Conservation (phyloP, 2,888 invertebrate species). For the Drosophila limbata region DNA sequence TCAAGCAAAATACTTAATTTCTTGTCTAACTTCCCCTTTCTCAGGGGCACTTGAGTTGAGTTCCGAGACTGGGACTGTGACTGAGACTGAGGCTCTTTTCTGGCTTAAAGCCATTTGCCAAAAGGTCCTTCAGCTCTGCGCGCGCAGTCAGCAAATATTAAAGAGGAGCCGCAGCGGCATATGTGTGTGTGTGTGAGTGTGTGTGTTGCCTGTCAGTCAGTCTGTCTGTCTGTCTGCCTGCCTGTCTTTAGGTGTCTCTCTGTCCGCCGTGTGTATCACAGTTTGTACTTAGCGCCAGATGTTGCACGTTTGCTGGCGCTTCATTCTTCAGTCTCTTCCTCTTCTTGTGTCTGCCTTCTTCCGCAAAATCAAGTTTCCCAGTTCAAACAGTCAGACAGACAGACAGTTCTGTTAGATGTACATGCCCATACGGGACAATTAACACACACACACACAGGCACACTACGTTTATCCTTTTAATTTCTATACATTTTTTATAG, state of each 20-base stretch:
- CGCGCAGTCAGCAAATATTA: constrained; percentile 71
- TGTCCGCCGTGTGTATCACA: constrained; percentile 73
- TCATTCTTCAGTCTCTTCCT: constrained; percentile 21
- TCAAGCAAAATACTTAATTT: constrained; percentile 58
- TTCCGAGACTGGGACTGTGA: neutral
- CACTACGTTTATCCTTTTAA: constrained; percentile 21
- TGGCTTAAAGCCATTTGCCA: constrained; percentile 49
- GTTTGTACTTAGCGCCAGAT: constrained; percentile 81
- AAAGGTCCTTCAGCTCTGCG: constrained; percentile 57
- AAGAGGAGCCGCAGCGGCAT: constrained; percentile 66
- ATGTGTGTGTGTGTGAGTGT: constrained; percentile 10
- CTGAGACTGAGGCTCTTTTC: constrained; percentile 21
- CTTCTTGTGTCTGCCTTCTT: constrained; percentile 39
- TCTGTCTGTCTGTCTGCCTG: constrained; percentile 20
- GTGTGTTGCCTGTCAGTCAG: constrained; percentile 32
- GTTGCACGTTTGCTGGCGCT: constrained; percentile 62
- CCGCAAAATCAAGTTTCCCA: constrained; percentile 78
- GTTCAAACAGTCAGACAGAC: constrained; percentile 71
- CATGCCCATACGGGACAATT: constrained; percentile 54
- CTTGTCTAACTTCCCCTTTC: constrained; percentile 69
- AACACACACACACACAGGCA: constrained; percentile 30
- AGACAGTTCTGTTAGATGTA: constrained; percentile 30
- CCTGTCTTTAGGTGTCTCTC: constrained; percentile 44
- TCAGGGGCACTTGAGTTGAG: constrained; percentile 52
- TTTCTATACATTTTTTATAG: constrained; percentile 58